These are phyloP conservation scores for Phalacrocorax aristotelis DNA, from an alignment of 2,113 vertebrate genomes.

Conservation along the genomic window DNA sequence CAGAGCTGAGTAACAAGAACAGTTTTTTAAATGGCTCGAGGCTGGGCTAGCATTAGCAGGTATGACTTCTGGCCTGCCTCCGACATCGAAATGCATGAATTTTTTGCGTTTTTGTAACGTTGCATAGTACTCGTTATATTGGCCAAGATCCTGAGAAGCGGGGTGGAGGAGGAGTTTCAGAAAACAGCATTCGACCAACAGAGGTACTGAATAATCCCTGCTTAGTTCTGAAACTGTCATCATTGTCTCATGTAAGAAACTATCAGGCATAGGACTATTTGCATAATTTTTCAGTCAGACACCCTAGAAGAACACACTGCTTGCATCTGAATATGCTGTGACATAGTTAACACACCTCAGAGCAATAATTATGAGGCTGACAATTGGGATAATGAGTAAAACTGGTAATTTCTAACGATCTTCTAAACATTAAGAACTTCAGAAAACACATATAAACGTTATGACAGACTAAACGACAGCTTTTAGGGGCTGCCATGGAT, in stretches of 20 bases:
- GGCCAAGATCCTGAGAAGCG: neutral
- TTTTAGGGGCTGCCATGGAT: neutral
- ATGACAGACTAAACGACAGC: rapidly evolving
- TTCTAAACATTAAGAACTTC: neutral
- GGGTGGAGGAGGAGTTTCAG: neutral
- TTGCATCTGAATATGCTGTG: neutral
- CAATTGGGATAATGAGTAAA: neutral
- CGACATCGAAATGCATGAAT: rapidly evolving
- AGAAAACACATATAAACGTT: neutral
- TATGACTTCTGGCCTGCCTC: neutral
- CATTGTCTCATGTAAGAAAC: neutral
- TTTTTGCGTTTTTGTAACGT: neutral
- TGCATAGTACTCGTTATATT: too few species aligned
- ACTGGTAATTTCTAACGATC: neutral
- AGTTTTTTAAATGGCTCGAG: neutral
- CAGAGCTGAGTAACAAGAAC: rapidly evolving
- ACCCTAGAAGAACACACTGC: neutral
- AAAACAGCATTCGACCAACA: rapidly evolving
- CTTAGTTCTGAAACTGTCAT: neutral
- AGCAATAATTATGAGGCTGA: neutral
- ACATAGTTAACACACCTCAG: neutral
- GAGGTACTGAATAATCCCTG: neutral
- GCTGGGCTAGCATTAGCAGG: neutral
- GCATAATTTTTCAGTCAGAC: neutral
- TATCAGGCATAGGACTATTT: neutral